A percentile compares a stretch with the other conserved stretches of the same genome.
Conservation (phyloP, 2,797 vertebrate genomes). For the Lerista edwardsae region DNA sequence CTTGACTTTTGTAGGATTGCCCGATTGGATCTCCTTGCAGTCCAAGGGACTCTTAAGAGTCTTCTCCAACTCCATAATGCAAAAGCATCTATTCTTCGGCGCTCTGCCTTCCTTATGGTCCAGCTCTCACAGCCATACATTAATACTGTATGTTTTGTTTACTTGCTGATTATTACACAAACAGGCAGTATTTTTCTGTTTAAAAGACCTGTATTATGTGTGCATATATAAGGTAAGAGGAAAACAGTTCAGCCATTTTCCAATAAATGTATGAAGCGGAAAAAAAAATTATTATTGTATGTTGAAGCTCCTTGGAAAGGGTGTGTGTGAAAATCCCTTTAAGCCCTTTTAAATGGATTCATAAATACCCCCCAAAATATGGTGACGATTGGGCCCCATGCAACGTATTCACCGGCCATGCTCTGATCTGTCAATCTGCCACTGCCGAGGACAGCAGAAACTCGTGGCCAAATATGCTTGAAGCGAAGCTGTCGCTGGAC, state of each 20-base stretch:
- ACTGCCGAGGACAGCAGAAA: not conserved
- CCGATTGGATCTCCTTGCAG: too few relatives aligned
- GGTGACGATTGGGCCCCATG: constrained; percentile 2
- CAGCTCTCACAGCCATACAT: too few relatives aligned
- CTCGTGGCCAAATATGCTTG: constrained; percentile 27
- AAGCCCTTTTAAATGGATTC: constrained; percentile 26
- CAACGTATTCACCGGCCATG: constrained; percentile 1
- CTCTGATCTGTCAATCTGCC: constrained; percentile 27
- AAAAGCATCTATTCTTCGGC: too few relatives aligned
- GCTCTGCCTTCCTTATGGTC: too few relatives aligned
- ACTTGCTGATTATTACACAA: not conserved
- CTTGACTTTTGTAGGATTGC: too few relatives aligned
- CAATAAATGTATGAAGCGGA: not conserved
- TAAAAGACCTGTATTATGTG: not conserved
- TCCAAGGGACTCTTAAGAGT: too few relatives aligned
- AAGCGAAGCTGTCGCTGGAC: not conserved
- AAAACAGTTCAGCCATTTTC: not conserved
- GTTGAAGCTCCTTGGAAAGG: not conserved
- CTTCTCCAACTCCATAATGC: too few relatives aligned
- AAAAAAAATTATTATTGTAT: not conserved
- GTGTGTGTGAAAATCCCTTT: constrained; percentile 14
- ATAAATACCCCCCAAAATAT: constrained; percentile 28
- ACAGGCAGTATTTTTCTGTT: not conserved
- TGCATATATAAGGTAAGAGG: not conserved
- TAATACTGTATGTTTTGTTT: too few relatives aligned